These are phyloP conservation scores for Xanthia icteritia DNA, from an alignment of 2,888 invertebrate species.

Conservation along the genomic window DNA sequence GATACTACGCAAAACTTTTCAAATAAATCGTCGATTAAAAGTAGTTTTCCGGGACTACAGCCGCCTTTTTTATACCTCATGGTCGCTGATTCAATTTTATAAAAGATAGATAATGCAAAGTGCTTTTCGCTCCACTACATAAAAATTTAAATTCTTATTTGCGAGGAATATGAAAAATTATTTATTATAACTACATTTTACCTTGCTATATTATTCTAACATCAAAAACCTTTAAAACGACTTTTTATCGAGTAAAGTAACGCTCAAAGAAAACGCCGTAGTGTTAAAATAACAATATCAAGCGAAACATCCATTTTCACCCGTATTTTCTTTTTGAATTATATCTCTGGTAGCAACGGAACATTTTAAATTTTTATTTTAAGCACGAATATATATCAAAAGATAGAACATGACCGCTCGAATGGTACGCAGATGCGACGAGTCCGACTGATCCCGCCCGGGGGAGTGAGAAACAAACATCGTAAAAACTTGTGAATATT, in stretches of 20 bases:
- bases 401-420: constrained; percentile 78
- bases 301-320: constrained; percentile 54
- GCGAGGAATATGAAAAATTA: constrained; percentile 27
- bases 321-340: constrained; percentile 63
- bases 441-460: constrained; percentile 79
- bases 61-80: not conserved
- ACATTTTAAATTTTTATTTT: constrained; percentile 67
- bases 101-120: constrained; percentile 24
- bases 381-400: constrained; percentile 72
- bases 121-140: constrained; percentile 21
- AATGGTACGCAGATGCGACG: constrained; percentile 83
- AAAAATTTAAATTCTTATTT: constrained; percentile 37
- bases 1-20: constrained; percentile 10
- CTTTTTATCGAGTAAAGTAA: constrained; percentile 43
- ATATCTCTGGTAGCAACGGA: constrained; percentile 59
- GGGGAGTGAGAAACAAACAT: constrained; percentile 79
- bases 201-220: constrained; percentile 20
- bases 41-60: not conserved
- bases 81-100: constrained; percentile 23
- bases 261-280: constrained; percentile 38
- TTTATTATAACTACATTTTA: constrained; percentile 42
- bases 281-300: constrained; percentile 56
- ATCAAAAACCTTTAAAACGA: constrained; percentile 37
- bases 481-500: constrained; percentile 84
- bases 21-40: constrained; percentile 12